Conservation (phyloP, 1,140 invertebrate genomes). For the Rhopalosiphum padi region DNA sequence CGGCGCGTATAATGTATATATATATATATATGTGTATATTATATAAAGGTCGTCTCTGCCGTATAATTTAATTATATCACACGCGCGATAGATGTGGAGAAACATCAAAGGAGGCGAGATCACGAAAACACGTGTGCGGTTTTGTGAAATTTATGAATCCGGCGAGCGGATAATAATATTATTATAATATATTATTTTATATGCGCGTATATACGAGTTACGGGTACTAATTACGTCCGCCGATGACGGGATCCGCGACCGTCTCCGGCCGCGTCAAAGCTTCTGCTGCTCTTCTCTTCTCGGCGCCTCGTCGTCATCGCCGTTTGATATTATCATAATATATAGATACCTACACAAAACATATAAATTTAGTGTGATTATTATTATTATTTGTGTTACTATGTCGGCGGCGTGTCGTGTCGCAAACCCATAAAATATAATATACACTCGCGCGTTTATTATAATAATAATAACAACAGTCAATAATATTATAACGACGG, state of each 20-base stretch:
- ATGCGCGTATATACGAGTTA: not conserved
- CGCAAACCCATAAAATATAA: not conserved
- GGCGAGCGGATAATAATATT: slow-evolving; percentile 23
- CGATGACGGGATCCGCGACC: not conserved
- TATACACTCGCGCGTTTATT: not conserved
- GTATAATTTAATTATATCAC: not conserved
- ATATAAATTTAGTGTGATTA: not conserved
- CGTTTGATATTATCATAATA: not conserved
- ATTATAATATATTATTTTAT: not conserved
- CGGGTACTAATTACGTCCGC: slow-evolving; percentile 39
- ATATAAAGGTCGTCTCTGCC: not conserved
- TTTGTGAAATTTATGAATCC: slow-evolving; percentile 49
- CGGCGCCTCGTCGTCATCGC: not conserved
- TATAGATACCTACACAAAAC: not conserved
- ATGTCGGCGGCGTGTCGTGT: not conserved
- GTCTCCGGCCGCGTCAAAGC: not conserved
- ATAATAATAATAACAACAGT: not conserved
- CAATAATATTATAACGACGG: not conserved
- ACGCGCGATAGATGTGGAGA: not conserved
- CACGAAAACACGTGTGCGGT: slow-evolving; percentile 33
- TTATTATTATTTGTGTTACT: not conserved
- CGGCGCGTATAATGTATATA: no score
- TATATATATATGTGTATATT: no score
- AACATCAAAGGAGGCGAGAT: slow-evolving; percentile 36
- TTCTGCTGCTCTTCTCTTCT: not conserved